Percentiles rank a stretch among this genome's conserved stretches.
These are phyloP conservation scores for Sula dactylatra DNA, from an alignment of 2,113 vertebrate genomes.

Conservation along the genomic window DNA sequence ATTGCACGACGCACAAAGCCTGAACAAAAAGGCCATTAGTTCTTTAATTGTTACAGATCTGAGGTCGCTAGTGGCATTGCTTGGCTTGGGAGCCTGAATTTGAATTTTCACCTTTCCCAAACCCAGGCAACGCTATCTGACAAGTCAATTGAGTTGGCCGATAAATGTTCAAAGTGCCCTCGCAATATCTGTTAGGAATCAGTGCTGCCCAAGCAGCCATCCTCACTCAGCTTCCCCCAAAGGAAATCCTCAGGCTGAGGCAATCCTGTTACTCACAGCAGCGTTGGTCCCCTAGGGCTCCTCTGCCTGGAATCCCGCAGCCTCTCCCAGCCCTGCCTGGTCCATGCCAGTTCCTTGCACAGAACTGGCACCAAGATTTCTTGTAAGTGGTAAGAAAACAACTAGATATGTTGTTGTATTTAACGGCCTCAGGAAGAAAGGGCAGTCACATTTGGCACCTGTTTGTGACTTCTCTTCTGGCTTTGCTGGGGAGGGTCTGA, in stretches of 20 bases:
- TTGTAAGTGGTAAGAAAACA: neutral
- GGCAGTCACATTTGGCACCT: neutral
- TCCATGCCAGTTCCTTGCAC: neutral
- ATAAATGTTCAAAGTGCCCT: neutral
- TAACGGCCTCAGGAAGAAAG: neutral
- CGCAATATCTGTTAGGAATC: neutral
- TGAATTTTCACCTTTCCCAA: neutral
- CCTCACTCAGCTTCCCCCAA: neutral
- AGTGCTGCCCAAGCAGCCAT: neutral
- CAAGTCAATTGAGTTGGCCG: rapidly evolving
- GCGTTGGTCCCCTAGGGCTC: neutral
- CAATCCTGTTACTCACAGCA: neutral
- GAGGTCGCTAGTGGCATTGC: neutral
- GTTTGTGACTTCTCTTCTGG: neutral
- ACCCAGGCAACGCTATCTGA: neutral
- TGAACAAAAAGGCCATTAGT: neutral
- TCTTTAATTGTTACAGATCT: neutral
- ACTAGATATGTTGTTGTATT: neutral
- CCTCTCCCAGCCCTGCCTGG: neutral
- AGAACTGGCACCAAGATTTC: neutral
- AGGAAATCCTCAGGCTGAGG: neutral
- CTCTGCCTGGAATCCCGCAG: rapidly evolving
- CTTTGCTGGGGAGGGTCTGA: neutral
- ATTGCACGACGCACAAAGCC: neutral
- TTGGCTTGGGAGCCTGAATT: neutral